Percentiles rank a stretch among this genome's conserved stretches.
phyloP scores from a whole-genome alignment of 2,113 vertebrate genomes.

The Lophochroa leadbeateri region DNA sequence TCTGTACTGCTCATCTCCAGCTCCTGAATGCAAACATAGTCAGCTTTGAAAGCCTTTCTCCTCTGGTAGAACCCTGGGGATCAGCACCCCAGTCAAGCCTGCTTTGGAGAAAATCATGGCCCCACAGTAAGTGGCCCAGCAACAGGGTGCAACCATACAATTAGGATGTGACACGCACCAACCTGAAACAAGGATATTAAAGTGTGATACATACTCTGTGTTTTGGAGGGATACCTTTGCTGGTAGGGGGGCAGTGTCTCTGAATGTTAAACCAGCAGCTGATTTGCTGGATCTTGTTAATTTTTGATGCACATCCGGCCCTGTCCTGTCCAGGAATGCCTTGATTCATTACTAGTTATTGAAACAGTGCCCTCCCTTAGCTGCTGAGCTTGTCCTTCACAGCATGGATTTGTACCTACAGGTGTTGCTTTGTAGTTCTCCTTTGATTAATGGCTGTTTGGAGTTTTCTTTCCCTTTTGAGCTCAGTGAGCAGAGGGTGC shows the following conservation, averaged over 20 bases:
- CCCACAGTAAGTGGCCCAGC: neutral
- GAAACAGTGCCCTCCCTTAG: neutral
- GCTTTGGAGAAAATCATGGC: neutral
- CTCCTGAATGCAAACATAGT: neutral
- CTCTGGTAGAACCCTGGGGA: neutral
- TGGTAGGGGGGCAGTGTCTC: neutral
- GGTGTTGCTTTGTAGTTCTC: neutral
- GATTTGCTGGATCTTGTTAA: neutral
- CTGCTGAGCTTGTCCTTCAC: neutral
- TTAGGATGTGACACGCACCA: neutral
- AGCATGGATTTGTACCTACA: neutral
- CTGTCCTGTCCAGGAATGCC: neutral
- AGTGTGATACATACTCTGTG: neutral
- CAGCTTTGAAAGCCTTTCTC: neutral
- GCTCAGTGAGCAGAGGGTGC: neutral
- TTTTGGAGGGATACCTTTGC: neutral
- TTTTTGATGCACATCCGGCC: neutral
- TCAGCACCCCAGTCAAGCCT: fast-evolving
- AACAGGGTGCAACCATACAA: fast-evolving
- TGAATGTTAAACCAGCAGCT: neutral
- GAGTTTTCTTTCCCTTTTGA: neutral
- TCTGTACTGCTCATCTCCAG: neutral
- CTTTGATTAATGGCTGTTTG: neutral
- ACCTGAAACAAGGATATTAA: neutral
- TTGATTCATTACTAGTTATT: neutral